A percentile compares a stretch with the other conserved stretches of the same genome.
Conservation (phyloP, 2,113 vertebrate genomes). For the Plotosus lineatus region DNA sequence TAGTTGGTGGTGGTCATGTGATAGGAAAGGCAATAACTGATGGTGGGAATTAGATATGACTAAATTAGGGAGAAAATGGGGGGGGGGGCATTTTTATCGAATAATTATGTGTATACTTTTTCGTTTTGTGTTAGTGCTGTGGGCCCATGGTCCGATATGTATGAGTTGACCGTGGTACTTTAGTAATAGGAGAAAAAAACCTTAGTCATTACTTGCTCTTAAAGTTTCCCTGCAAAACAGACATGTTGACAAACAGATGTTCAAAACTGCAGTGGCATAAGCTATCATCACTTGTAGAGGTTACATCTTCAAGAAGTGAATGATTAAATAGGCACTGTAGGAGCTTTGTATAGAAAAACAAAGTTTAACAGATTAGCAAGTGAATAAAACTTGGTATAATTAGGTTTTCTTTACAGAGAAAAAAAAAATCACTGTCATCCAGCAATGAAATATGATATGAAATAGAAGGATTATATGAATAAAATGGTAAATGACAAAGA, state of each 20-base stretch:
- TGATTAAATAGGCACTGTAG: conserved; percentile 31
- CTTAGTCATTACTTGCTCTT: conserved; percentile 16
- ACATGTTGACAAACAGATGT: conserved; percentile 40
- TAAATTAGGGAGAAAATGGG: no score
- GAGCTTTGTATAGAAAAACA: conserved; percentile 7
- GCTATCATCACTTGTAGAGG: conserved; percentile 10
- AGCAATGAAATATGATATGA: no score
- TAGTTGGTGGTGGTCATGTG: no score
- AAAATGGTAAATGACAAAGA: conserved; percentile 40
- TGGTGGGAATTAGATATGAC: no score
- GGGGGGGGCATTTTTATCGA: neutral
- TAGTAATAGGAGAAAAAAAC: conserved; percentile 4
- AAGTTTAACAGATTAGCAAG: conserved; percentile 21
- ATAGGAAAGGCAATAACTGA: no score
- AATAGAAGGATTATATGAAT: conserved; percentile 29
- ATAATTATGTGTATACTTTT: conserved; percentile 18
- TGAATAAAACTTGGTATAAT: conserved; percentile 24
- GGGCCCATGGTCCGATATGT: neutral
- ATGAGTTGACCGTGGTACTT: conserved; percentile 18
- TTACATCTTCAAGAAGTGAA: conserved; percentile 29
- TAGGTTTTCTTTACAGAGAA: neutral
- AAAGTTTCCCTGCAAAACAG: conserved; percentile 25
- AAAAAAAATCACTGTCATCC: conserved; percentile 29
- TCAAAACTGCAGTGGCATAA: conserved; percentile 5
- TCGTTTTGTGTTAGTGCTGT: neutral